These are phyloP conservation scores for Melolontha melolontha DNA, from an alignment of 2,888 invertebrate species.

Conservation along the genomic window DNA sequence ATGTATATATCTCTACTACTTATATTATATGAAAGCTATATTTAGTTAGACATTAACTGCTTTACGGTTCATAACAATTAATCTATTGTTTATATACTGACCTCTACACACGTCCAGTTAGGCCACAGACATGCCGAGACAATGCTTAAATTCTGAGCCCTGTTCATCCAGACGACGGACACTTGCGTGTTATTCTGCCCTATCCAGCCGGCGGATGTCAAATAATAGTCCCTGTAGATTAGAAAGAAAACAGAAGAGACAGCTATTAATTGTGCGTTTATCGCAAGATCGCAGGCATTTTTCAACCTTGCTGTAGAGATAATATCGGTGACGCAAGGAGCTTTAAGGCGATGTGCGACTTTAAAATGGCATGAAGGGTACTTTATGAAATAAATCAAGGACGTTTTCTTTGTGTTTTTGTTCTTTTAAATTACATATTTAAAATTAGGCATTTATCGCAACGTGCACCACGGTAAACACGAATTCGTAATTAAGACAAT, in stretches of 20 bases:
- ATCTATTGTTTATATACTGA: constrained; percentile 61
- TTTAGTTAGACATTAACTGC: no score
- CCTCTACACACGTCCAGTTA: constrained; percentile 88
- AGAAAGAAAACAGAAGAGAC: constrained; percentile 50
- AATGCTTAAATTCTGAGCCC: constrained; percentile 91
- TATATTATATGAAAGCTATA: no score
- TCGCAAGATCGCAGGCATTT: constrained; percentile 19
- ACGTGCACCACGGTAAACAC: neutral
- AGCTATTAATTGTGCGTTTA: constrained; percentile 27
- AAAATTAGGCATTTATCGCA: no score
- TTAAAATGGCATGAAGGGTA: constrained; percentile 4
- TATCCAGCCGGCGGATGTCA: constrained; percentile 93
- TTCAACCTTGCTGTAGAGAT: constrained; percentile 5
- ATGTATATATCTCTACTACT: no score
- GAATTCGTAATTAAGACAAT: constrained; percentile 27
- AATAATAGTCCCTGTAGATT: constrained; percentile 83
- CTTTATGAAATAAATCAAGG: constrained; percentile 8
- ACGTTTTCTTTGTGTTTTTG: neutral
- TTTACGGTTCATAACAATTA: neutral
- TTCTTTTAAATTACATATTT: no score
- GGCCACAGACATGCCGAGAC: constrained; percentile 87
- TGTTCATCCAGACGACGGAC: constrained; percentile 92
- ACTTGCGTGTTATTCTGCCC: constrained; percentile 82
- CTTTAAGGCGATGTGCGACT: neutral
- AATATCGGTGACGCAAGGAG: constrained; percentile 12